Conservation (phyloP, 2,888 invertebrate genomes). For the Thymelicus sylvestris region DNA sequence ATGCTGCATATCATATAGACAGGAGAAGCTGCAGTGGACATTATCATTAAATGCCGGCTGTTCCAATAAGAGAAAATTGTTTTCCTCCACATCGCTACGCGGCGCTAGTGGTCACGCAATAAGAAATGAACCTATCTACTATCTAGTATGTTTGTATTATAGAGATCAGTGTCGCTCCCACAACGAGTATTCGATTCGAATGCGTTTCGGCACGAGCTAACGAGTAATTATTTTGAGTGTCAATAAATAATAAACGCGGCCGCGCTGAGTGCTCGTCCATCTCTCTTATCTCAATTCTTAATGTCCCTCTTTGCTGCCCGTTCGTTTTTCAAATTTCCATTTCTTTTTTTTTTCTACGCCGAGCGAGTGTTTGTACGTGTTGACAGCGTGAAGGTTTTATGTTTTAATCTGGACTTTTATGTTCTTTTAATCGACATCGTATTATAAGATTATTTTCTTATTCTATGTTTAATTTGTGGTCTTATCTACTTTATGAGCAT, state of each 20-base stretch:
- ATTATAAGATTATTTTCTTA: slow-evolving; percentile 57
- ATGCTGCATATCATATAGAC: too few species aligned
- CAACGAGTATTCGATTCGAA: slow-evolving; percentile 7
- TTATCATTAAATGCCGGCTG: too few species aligned
- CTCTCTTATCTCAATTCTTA: slow-evolving; percentile 84
- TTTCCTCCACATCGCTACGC: too few species aligned
- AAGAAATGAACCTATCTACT: background rate
- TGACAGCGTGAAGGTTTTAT: slow-evolving; percentile 81
- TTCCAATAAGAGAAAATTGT: too few species aligned
- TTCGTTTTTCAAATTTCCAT: slow-evolving; percentile 70
- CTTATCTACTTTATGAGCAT: slow-evolving; percentile 66
- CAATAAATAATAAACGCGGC: slow-evolving; percentile 84
- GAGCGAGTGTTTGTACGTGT: slow-evolving; percentile 77
- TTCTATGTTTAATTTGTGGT: slow-evolving; percentile 54
- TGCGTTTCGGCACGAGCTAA: slow-evolving; percentile 77
- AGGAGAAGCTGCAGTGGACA: too few species aligned
- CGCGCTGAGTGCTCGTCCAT: slow-evolving; percentile 83
- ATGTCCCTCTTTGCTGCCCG: slow-evolving; percentile 82
- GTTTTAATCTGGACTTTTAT: slow-evolving; percentile 80
- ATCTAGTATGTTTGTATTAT: background rate
- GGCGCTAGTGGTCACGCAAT: background rate
- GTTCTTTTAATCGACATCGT: slow-evolving; percentile 67
- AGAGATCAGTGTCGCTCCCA: background rate
- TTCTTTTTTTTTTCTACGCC: slow-evolving; percentile 73
- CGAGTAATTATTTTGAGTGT: slow-evolving; percentile 83